Evolutionary conservation across 2,888 invertebrate genomes (phyloP), one percentile per base, ranked within the genome.

Genomic region (Deilephila elpenor): DNA sequence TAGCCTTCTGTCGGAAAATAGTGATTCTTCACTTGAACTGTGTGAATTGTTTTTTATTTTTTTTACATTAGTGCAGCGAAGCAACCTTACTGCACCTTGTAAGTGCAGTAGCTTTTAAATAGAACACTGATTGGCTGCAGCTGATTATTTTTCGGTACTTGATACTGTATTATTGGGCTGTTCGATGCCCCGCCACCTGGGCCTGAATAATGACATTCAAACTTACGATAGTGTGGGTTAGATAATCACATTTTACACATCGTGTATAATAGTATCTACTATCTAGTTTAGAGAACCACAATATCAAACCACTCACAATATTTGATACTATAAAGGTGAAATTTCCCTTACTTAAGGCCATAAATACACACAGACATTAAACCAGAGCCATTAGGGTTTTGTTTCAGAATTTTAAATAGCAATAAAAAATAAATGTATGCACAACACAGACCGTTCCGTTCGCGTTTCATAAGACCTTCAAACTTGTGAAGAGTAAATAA

Each of bases 401-500:
- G 67, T 67, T 67, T 67, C 67, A 67, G 67, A 67, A 67, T 67
- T 67, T 67, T 67, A 67, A 67, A 67, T 67, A 67, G 67, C 67
- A 67, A 67, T 67, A 67, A 67, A 67, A 67, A 44, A 44, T 25
- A 67, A 67, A 67, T 51, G 67, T 67, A 67, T 67, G 67, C 67
- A 51, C 32, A 59, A 20, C 44, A 51, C 59, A 32, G 67, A 14
- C 29, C 25, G 62, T 70, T 71, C 62, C 70, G 70, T 74, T 73
- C 72, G 71, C 25, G 67, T 67, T 67, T 67, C 51, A 67, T 74
- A 75, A 44, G 70, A 61, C 29, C 56, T 44, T 67, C 67, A 51
- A 67, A 67, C 25, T 67, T 67, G 71, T 67, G 61, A 70, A 72
- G 71, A 70, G 75, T 80, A 79, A 80, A 77, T 75, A 76, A 73